Percentiles rank a stretch among this genome's conserved stretches.
These are phyloP conservation scores for Strigamia maritima DNA, from an alignment of 2,888 invertebrate genomes.

Conservation along the genomic window DNA sequence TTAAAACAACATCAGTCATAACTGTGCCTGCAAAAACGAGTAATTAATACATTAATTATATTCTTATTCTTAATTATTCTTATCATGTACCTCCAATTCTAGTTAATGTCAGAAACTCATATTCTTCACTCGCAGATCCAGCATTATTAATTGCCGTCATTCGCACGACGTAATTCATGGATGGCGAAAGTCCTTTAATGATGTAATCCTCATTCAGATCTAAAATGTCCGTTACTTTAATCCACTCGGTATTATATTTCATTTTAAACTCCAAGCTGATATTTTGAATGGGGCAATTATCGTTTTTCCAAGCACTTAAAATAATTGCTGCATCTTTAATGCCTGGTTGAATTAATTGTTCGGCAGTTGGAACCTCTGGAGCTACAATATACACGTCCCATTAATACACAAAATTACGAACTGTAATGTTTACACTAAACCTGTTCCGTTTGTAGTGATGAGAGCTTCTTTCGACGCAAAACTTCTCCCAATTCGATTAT, in stretches of 20 bases:
- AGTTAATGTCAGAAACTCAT: slow-evolving; percentile 35
- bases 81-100: slow-evolving; percentile 31
- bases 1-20: slow-evolving; percentile 30
- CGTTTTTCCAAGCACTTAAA: slow-evolving; percentile 35
- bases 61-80: not conserved
- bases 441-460: slow-evolving; percentile 41
- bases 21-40: not conserved
- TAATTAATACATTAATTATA: not conserved
- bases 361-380: slow-evolving; percentile 30
- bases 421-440: slow-evolving; percentile 20
- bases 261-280: slow-evolving; percentile 33
- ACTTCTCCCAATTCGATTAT: slow-evolving; percentile 40
- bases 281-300: slow-evolving; percentile 36
- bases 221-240: slow-evolving; percentile 2
- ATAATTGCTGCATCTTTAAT: slow-evolving; percentile 24
- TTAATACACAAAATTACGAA: not conserved
- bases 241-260: slow-evolving; percentile 38
- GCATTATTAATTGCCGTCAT: slow-evolving; percentile 37
- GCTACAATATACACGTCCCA: not conserved
- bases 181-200: slow-evolving; percentile 31
- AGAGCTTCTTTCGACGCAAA: slow-evolving; percentile 31
- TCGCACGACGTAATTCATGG: slow-evolving; percentile 2
- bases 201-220: slow-evolving; percentile 1
- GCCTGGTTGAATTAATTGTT: slow-evolving; percentile 2
- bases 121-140: slow-evolving; percentile 23